Evolutionary conservation across 1,140 invertebrate species (phyloP), one percentile per base, ranked within the genome.

Genomic region (Adelges cooleyi): DNA sequence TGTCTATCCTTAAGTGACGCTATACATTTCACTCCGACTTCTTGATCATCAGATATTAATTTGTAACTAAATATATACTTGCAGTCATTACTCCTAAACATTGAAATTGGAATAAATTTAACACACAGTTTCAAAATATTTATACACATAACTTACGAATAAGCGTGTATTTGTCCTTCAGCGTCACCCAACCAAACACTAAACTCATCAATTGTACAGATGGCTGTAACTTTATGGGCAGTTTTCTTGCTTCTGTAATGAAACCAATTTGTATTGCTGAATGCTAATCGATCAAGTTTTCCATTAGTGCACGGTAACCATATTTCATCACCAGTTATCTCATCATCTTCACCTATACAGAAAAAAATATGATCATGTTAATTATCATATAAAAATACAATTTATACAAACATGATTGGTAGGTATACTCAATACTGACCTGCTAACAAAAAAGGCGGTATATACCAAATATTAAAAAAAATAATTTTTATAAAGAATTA

Each of bases 101-200:
- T 13, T 44, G 29, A n/a, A 33, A 33, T 33, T 33, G 48, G 54
- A 67, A 53, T 40, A 18, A 62, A 54, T 44, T 40, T 25, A 38
- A 48, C 74, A 75, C 29, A 68, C 20, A 67, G 29, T 66, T 38
- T 36, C 51, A 65, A 66, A 68, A 11, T 66, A 65, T 38, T 13
- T 52, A 59, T 29, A 53, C 62, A 53, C 18, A 13, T 18, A 68
- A 79, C 79, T 78, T 70, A 84, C 83, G 78, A 78, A 69, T 89
- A 92, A 1, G 89, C 86, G 70, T 90, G 86, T 51, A 95, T 81
- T 65, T 84, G 82, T 15, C 89, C 89, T 0, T 80, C 76, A 62
- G 84, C 85, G 74, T 95, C 91, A 0, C 90, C 91, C 65, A 93
- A 81, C 92, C 92, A 95, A 51, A 95, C 82, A 36, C 51, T 66